A percentile compares a stretch with the other conserved stretches of the same genome.
phyloP scores from a whole-genome alignment of 2,888 invertebrate species.

The Willowsia nigromaculata region DNA sequence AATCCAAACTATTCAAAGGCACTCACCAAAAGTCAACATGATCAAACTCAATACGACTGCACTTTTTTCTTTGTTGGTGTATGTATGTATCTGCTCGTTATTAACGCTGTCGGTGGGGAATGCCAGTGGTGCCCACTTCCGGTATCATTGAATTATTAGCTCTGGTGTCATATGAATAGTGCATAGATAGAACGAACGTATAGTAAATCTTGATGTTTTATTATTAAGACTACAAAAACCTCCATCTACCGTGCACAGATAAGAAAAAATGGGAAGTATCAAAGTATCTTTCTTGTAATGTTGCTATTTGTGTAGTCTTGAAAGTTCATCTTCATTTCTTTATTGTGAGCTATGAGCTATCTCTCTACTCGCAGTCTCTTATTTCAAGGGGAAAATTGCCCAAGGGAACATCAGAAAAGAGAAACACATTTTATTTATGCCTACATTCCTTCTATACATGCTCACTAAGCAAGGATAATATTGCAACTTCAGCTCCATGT shows the following conservation, averaged over 20 bases:
- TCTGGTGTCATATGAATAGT: background rate
- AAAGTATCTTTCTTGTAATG: background rate
- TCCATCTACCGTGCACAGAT: background rate
- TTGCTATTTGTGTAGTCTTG: background rate
- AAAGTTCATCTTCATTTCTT: background rate
- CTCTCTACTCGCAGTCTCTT: background rate
- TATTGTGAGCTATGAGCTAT: background rate
- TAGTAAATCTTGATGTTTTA: slow-evolving; percentile 3
- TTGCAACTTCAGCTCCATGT: background rate
- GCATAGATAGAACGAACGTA: background rate
- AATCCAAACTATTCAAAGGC: too few species aligned
- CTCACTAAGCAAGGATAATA: too few species aligned
- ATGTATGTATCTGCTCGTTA: background rate
- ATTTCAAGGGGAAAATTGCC: background rate
- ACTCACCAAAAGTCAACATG: too few species aligned
- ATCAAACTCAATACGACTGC: background rate
- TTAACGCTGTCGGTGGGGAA: background rate
- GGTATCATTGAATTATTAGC: background rate
- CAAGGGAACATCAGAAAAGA: background rate
- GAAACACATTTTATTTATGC: background rate
- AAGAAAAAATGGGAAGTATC: background rate
- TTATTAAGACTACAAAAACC: background rate
- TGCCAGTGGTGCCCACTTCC: background rate
- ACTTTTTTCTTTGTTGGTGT: background rate
- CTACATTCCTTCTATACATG: background rate